A percentile compares a stretch with the other conserved stretches of the same genome.
Conservation (phyloP, 1,140 invertebrate genomes). For the Drosophila melanogaster region DNA sequence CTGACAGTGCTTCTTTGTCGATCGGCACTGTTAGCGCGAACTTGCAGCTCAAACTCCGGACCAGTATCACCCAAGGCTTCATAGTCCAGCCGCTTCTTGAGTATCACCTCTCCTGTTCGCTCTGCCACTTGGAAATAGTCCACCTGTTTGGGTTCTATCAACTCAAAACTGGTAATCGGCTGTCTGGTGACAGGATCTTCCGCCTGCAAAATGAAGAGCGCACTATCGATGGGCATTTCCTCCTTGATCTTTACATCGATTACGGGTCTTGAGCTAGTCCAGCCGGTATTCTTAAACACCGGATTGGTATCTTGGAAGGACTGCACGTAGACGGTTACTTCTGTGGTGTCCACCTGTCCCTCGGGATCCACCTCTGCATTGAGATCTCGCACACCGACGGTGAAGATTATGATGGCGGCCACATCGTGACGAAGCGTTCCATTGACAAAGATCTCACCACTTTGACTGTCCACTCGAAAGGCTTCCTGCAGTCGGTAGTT, state of each 20-base stretch:
- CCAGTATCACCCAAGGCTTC: constrained; percentile 86
- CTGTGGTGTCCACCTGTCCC: constrained; percentile 88
- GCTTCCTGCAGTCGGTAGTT: constrained; percentile 89
- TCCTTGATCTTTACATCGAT: constrained; percentile 90
- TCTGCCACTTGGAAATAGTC: constrained; percentile 87
- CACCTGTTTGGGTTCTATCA: constrained; percentile 72
- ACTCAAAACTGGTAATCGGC: constrained; percentile 87
- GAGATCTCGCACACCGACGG: constrained; percentile 89
- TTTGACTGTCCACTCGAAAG: constrained; percentile 89
- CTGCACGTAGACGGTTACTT: constrained; percentile 92
- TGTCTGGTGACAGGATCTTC: constrained; percentile 89
- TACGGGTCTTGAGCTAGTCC: constrained; percentile 88
- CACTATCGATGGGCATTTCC: constrained; percentile 91
- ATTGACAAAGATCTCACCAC: constrained; percentile 89
- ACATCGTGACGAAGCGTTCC: constrained; percentile 91
- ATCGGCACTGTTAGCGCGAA: constrained; percentile 89
- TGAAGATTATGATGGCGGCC: constrained; percentile 91
- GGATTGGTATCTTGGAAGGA: constrained; percentile 92
- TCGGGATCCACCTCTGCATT: constrained; percentile 89
- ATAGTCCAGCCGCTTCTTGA: constrained; percentile 91
- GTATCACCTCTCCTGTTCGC: constrained; percentile 89
- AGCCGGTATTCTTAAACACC: constrained; percentile 89
- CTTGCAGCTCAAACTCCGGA: constrained; percentile 89
- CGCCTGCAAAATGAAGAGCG: constrained; percentile 89
- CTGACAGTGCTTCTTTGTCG: constrained; percentile 88